Evolutionary conservation across 1,140 invertebrate genomes (phyloP), one percentile per base, ranked within the genome.

Genomic region (Arctopsyche grandis): DNA sequence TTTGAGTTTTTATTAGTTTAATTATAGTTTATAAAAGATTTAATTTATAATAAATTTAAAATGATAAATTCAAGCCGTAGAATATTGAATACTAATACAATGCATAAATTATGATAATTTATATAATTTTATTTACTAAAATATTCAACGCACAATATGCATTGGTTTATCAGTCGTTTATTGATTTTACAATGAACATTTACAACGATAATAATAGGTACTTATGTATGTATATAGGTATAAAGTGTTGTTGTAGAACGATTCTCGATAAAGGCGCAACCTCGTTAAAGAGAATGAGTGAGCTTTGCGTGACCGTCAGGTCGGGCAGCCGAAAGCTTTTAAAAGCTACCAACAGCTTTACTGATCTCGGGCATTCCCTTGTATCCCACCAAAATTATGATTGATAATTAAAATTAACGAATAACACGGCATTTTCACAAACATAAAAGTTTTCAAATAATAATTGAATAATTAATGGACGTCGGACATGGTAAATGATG

Each of bases 351-450:
- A 10, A 12, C 48, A 3, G 4, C 16, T 12, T 66, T 66, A 9
- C 22, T n/a, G 63, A 66, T 26, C 24, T 10, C 63, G 63, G n/a
- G 14, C 58, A 9, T 9, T 19, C 4, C 3, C 7, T 60, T 14
- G 4, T 52, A 52, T 52, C 12, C 16, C 48, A 16, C 26, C 63
- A 21, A 66, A 66, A 66, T 66, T 66, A 66, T 66, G 63, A 66
- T 66, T 66, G 63, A 66, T 66, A 26, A 66, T 66, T 66, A 26
- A 26, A 66, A 66, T 22, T 21, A 66, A 29, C 63, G 56, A 60
- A 19, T 9, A 60, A 60, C 56, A 16, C 48, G 48, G 48, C 48
- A 52, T 12, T 52, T 3, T 52, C 48, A 12, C 48, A 12, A n/a
- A n/a, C 10, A 3, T 1, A 10, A n/a, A 52, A 52, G 48, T 52